Evolutionary conservation across 2,888 invertebrate genomes (phyloP), one percentile per base, ranked within the genome.

Genomic region (Parapristionchus giblindavisi): DNA sequence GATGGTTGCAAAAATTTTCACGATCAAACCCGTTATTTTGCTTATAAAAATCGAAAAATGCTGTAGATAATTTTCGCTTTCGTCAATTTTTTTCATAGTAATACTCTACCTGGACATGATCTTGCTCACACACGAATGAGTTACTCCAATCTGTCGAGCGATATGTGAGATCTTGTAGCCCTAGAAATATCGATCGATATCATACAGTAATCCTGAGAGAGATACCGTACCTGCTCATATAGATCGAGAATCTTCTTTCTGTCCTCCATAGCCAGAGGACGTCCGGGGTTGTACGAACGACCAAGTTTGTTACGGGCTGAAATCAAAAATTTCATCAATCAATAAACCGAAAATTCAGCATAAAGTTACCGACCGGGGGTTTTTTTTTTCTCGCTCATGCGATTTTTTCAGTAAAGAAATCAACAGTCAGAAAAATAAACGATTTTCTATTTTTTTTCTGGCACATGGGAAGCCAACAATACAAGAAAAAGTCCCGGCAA

Each of bases 151-250:
- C 43, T 83, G 77, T 24, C 83, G 75, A 1, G 85, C 85, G 68
- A 85, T 85, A 72, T 85, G 85, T 48, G 81, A 82, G 75, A 85
- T 84, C 60, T 84, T 83, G 76, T 81, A 78, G 32, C 85, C 72
- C 60, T 58, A 24, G 4, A 60, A 27, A 27, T 38, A 24, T 8
- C n/a, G n/a, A 40, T 65, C 27, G 27, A 36, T 14, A 34, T 21
- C 34, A 11, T 56, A n/a, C 27, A n/a, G n/a, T n/a, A n/a, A n/a
- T n/a, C n/a, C n/a, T n/a, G n/a, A n/a, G n/a, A n/a, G n/a, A n/a
- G n/a, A n/a, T 24, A 56, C 24, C 56, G 56, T 56, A 71, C 70
- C 70, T 71, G 78, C 68, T 85, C 82, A 73, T 84, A 85, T 24
- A 85, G 78, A 21, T 83, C 77, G 27, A 85, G 81, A 32, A 85